These are phyloP conservation scores for Pluvianellus socialis DNA, from an alignment of 2,113 vertebrate species.

Conservation along the genomic window DNA sequence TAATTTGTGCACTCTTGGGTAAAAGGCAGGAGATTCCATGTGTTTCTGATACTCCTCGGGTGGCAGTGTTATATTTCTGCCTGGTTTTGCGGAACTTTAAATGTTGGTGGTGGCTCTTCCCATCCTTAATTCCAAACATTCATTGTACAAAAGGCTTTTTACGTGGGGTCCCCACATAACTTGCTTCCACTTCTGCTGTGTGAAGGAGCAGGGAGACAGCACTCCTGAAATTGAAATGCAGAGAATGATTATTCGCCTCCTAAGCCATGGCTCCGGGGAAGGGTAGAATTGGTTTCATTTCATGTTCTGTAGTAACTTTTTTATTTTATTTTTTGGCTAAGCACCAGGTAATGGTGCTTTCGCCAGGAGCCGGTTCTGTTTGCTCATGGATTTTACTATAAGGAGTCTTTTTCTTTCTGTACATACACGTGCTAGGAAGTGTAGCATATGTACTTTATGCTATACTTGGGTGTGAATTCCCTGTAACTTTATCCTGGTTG, in stretches of 20 bases:
- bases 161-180: not conserved
- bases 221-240: not conserved
- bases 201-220: not conserved
- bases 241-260: not conserved
- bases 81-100: not conserved
- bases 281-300: not conserved
- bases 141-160: not conserved
- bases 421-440: fast-evolving
- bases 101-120: not conserved
- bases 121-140: not conserved
- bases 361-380: not conserved
- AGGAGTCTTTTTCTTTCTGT: not conserved
- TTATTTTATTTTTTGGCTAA: not conserved
- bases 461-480: not conserved
- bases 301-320: not conserved
- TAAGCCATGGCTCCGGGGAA: not conserved
- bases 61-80: fast-evolving
- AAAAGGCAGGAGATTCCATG: not conserved
- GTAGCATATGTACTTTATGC: not conserved
- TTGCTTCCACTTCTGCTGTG: not conserved
- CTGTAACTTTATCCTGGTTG: not conserved
- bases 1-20: not conserved
- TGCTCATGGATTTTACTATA: not conserved
- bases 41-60: not conserved
- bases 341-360: not conserved